Evolutionary conservation across 53 echinoderm and acorn worm species (phyloP).

Genomic region (Zoroaster sp.): DNA sequence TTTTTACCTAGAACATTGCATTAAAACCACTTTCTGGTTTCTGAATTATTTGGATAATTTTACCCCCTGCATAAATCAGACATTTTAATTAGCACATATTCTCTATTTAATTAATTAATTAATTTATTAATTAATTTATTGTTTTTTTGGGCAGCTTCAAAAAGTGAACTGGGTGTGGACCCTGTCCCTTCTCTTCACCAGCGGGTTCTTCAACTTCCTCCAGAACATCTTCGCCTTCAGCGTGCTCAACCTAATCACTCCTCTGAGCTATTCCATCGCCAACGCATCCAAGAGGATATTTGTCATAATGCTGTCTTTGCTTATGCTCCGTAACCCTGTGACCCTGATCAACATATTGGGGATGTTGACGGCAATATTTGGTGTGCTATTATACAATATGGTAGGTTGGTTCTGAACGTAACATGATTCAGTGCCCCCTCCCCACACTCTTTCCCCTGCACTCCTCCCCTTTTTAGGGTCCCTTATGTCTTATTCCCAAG

Average conservation of each 20-base stretch:
- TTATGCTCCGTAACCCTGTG: conserved; percentile 93
- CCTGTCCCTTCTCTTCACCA: conserved; percentile 68
- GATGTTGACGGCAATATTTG: conserved; percentile 88
- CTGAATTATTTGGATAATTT: no score
- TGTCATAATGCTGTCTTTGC: conserved; percentile 80
- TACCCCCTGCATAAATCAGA: no score
- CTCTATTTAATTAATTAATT: no score
- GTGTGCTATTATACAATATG: conserved; percentile 91
- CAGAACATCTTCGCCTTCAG: conserved; percentile 99
- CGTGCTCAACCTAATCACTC: conserved; percentile 81
- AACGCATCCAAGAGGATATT: conserved; percentile 95
- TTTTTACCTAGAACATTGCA: no score
- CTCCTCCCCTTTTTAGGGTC: no score
- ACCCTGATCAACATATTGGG: conserved; percentile 84
- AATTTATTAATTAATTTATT: no score
- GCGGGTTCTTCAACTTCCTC: conserved; percentile 87
- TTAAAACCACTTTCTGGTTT: no score
- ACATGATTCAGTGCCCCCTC: no score
- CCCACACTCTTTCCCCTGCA: no score
- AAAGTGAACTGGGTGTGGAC: conserved; percentile 74
- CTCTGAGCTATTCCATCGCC: conserved; percentile 98
- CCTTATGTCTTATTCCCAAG: no score
- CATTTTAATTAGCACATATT: no score
- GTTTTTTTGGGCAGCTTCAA: conserved; percentile 61
- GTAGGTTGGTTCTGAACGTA: conserved; percentile 61